phyloP scores from a whole-genome alignment of 2,888 invertebrate species.

The Linnaemya vulpina region DNA sequence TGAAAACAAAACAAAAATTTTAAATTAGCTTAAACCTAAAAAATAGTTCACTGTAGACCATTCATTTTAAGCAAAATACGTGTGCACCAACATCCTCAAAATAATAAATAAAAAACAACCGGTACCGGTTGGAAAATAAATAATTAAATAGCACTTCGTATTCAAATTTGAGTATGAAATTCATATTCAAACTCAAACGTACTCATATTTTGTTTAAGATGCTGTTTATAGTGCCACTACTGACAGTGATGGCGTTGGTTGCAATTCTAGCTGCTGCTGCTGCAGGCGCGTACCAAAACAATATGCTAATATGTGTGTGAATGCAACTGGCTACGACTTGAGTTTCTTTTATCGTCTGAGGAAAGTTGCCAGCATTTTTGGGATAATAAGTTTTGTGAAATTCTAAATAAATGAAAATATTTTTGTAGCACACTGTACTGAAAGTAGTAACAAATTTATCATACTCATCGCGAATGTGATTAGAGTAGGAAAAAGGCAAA shows the following conservation, averaged over 20 bases:
- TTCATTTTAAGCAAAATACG: conserved; percentile 29
- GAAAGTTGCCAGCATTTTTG: not conserved
- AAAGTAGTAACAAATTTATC: not conserved
- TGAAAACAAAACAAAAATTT: conserved; percentile 19
- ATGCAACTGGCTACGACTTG: not conserved
- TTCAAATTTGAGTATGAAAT: conserved; percentile 36
- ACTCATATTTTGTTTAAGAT: conserved; percentile 4
- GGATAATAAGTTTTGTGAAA: not conserved
- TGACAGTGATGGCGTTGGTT: conserved; percentile 12
- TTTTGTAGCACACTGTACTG: not conserved
- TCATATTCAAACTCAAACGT: conserved; percentile 37
- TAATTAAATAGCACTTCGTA: conserved; percentile 53
- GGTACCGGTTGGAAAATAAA: conserved; percentile 45
- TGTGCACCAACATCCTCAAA: not conserved
- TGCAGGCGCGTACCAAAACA: not conserved
- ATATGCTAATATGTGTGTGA: not conserved
- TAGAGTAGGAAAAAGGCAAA: not conserved
- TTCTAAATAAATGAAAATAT: not conserved
- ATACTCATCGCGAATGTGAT: not conserved
- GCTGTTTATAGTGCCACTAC: not conserved
- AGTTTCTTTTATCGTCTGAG: not conserved
- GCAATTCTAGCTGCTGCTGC: not conserved
- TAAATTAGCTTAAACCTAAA: conserved; percentile 14
- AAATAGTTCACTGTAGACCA: conserved; percentile 27
- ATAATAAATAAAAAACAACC: conserved; percentile 29